Evolutionary conservation across 2,113 vertebrate genomes (phyloP), one percentile per base, ranked within the genome.

Genomic region (Guaruba guarouba): DNA sequence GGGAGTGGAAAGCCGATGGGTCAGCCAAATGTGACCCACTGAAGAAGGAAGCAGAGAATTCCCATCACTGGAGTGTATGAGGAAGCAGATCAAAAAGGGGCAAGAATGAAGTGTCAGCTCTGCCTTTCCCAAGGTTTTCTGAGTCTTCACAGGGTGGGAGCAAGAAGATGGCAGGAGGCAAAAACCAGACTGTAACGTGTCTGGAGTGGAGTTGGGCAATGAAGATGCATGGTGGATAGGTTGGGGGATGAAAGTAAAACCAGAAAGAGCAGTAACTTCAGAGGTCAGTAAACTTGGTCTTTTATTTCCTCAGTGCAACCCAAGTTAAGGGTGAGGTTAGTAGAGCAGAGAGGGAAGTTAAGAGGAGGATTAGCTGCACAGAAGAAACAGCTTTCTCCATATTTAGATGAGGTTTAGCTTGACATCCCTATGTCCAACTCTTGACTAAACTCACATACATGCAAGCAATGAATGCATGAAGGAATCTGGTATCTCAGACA

Each of bases 401-500:
- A 20, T 4, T 43, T 49, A 49, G 19, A 1, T 28, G 71, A 67
- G 55, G 25, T 43, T 75, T 63, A 70, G 7, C 37, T 37, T 82
- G 79, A n/a, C 52, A 62, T 18, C 27, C 29, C 13, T 5, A 3
- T 24, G 17, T 14, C 19, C 8, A 11, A 2, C 17, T 39, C 44
- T 28, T 27, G 27, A 17, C 37, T 88, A 16, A 43, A 37, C 22
- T 29, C 69, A 23, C 37, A 44, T 10, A 10, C 0, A 1, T 17
- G 29, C 33, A 44, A 69, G 41, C 64, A 93, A 78, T 7, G 31
- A 70, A 33, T 31, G 14, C 18, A 1, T 44, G 73, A n/a, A 35
- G 23, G 69, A 49, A 28, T 18, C 0, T 7, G 0, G 6, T 3
- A 2, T 49, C 37, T 63, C 11, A 10, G 20, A 11, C 9, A 9